phyloP scores from a whole-genome alignment of 2,888 invertebrate genomes.

The Sacculina carcini region DNA sequence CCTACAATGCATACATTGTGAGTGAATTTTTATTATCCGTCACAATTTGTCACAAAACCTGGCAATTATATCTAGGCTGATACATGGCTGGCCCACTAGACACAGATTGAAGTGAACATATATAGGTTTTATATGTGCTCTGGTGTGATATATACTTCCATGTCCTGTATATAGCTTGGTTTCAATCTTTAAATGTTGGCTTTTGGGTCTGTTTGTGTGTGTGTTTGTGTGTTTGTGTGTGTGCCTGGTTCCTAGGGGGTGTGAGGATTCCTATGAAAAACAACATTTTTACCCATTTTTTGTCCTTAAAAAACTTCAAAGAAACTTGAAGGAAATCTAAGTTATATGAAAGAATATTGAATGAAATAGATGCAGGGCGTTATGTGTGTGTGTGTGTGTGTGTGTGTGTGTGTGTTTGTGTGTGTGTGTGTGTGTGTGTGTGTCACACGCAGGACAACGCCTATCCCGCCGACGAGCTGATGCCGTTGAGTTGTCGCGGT shows the following conservation, averaged over 20 bases:
- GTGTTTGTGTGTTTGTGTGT: no score
- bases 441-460: slow-evolving; percentile 38
- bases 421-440: not conserved
- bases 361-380: no score
- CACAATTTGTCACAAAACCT: not conserved
- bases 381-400: no score
- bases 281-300: no score
- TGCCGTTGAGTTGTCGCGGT: slow-evolving; percentile 86
- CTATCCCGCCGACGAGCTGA: slow-evolving; percentile 91
- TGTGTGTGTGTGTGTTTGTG: not conserved
- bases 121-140: no score
- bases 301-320: no score
- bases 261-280: no score
- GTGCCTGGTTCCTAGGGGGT: not conserved
- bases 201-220: not conserved
- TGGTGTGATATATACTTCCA: not conserved
- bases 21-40: slow-evolving; percentile 14
- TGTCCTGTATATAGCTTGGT: no score
- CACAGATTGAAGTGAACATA: not conserved
- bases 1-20: slow-evolving; percentile 78
- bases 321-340: no score
- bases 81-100: no score
- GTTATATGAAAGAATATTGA: no score
- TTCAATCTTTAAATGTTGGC: not conserved
- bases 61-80: not conserved